A percentile compares a stretch with the other conserved stretches of the same genome.
Conservation (phyloP, 2,797 vertebrate species). For the Margarornis squamiger region DNA sequence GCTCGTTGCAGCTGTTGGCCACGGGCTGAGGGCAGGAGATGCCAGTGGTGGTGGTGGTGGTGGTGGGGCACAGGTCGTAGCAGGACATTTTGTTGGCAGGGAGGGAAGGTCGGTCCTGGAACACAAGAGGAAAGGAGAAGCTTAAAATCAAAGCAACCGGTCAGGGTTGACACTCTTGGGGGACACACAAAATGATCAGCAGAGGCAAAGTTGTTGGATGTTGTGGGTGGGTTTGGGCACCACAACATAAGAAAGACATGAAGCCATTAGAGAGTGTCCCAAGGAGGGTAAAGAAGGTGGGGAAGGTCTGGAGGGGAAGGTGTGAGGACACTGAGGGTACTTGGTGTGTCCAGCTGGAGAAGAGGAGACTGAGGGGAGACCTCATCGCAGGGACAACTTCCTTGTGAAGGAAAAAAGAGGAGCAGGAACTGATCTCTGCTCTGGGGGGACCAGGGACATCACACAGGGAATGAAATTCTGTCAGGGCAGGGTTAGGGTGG, state of each 20-base stretch:
- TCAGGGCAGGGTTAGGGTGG: background rate
- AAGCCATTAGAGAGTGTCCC: background rate
- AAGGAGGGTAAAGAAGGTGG: background rate
- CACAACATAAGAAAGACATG: background rate
- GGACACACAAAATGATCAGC: fast-evolving
- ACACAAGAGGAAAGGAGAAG: background rate
- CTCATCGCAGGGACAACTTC: background rate
- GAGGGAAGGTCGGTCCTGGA: background rate
- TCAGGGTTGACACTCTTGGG: background rate
- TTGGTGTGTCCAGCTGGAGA: background rate
- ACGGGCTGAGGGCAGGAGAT: slow-evolving; percentile 16
- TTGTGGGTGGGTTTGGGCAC: background rate
- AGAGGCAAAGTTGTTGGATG: fast-evolving
- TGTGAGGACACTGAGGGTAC: background rate
- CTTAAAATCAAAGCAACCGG: fast-evolving
- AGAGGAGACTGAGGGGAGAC: background rate
- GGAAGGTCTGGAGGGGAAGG: background rate
- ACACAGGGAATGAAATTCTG: background rate
- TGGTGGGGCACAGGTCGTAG: slow-evolving; percentile 26
- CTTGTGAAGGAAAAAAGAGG: background rate
- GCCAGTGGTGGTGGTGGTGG: background rate
- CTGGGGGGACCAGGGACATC: background rate
- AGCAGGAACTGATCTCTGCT: background rate
- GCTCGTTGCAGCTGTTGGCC: slow-evolving; percentile 20
- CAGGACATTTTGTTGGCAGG: background rate